phyloP scores from a whole-genome alignment of 2,113 vertebrate species.

The Corythornis vintsioides region DNA sequence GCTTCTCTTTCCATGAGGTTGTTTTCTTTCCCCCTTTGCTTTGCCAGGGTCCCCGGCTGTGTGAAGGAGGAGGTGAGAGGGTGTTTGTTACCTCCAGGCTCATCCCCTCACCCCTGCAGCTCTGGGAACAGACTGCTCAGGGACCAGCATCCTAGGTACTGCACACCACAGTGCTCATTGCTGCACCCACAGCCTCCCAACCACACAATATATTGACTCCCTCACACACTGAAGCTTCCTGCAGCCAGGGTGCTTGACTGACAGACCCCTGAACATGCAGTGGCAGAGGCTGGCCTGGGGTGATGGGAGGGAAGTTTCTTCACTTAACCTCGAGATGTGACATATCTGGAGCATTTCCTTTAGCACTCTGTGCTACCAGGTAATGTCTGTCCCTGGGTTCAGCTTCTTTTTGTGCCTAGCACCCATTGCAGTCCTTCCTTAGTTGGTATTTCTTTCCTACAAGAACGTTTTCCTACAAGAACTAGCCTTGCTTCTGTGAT shows the following conservation, averaged over 20 bases:
- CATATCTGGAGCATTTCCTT: neutral
- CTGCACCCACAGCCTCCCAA: no score
- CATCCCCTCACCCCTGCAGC: neutral
- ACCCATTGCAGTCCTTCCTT: neutral
- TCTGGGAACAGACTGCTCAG: neutral
- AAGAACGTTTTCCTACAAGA: no score
- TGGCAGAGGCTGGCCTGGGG: neutral
- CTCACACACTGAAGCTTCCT: neutral
- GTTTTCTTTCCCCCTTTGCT: neutral
- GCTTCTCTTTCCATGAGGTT: neutral
- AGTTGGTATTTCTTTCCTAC: neutral
- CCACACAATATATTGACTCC: neutral
- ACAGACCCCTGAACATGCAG: neutral
- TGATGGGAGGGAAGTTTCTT: neutral
- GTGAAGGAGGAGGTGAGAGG: neutral
- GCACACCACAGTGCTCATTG: accelerated
- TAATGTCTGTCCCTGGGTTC: neutral
- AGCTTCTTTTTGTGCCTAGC: neutral
- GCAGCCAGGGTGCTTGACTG: neutral
- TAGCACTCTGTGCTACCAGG: neutral
- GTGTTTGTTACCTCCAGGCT: neutral
- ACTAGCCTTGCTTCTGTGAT: neutral
- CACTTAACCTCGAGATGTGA: neutral
- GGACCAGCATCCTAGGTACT: neutral
- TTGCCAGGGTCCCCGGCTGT: neutral